Base-by-base conservation (phyloP, 2,797 vertebrate genomes). In the Periophthalmus magnuspinnatus region DNA sequence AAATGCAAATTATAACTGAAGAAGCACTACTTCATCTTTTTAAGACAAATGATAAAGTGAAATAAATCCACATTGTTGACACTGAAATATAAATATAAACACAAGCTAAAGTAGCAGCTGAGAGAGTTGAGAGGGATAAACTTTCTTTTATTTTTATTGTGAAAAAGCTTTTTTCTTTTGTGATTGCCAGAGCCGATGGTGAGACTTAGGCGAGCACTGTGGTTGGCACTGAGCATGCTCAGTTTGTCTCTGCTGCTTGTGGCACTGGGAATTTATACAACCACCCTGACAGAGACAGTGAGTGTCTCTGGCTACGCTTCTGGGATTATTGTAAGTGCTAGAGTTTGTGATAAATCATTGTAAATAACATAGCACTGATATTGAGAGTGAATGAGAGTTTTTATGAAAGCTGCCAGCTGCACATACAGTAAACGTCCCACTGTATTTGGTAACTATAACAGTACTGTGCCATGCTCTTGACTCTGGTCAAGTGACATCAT, bases 171-270 rank as follows among this genome's bases (percentile, higher is more conserved):
- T 68, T 8, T 24, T 10, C 69, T 50, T 76, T 50, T 77, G 38
- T 76, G 52, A 34, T 2, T 70, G 55, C n/a, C 81, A 93, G 93
- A 82, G 52, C 36, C 61, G 52, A 65, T 68, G 74, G 66, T 47
- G 73, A 83, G 74, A 66, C 77, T 78, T 48, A 84, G 82, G 58
- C 83, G 75, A 71, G 86, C 86, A 16, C 61, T 86, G 33, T 82
- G 82, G 87, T 78, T 93, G 75, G 81, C 91, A 4, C 74, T 91
- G 66, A 81, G 76, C 67, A 90, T 93, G 87, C 79, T 94, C 70
- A 69, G 81, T 79, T 82, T 93, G 65, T 93, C 92, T 28, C 70
- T 93, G 64, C 74, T 92, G 59, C 78, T 93, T 72, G 82, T 91
- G 57, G 81, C 80, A 52, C 75, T 93, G 65, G 93, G 93, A 6